Evolutionary conservation across 2,797 vertebrate species (phyloP).

Genomic region (Anas bahamensis): DNA sequence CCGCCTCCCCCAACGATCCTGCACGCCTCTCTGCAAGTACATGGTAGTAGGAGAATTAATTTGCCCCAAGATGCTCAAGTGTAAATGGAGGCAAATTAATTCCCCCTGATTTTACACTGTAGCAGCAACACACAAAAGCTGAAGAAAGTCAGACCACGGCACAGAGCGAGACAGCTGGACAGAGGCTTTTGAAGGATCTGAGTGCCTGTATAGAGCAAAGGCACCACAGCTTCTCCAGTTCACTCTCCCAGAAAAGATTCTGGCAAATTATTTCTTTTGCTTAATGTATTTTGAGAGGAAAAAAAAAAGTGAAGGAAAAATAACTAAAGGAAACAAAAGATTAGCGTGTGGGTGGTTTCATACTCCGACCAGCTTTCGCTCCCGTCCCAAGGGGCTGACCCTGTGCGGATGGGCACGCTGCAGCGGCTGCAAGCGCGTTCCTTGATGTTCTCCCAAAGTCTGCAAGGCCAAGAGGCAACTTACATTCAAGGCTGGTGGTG

Average conservation of each 20-base stretch:
- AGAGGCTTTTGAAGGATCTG: constrained; percentile 51
- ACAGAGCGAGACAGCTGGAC: constrained; percentile 22
- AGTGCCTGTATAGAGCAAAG: constrained; percentile 6
- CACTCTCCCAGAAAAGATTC: constrained; percentile 51
- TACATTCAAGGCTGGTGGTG: constrained; percentile 15
- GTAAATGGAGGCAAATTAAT: constrained; percentile 42
- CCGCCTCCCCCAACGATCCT: not conserved
- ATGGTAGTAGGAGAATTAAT: constrained; percentile 23
- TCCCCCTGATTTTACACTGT: constrained; percentile 39
- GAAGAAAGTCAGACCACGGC: constrained; percentile 34
- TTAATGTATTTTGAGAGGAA: not conserved
- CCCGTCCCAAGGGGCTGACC: not conserved
- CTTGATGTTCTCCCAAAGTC: constrained; percentile 27
- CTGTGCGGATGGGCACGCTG: not conserved
- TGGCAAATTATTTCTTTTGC: constrained; percentile 32
- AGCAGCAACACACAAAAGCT: constrained; percentile 48
- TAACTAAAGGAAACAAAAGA: not conserved
- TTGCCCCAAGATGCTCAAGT: constrained; percentile 27
- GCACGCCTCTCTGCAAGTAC: not conserved
- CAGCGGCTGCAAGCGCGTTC: not conserved
- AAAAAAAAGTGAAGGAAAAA: constrained; percentile 8
- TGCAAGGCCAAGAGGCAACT: not conserved
- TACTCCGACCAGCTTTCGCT: not conserved
- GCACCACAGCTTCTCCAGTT: constrained; percentile 3
- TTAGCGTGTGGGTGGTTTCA: constrained; percentile 23